Base-by-base conservation (phyloP, 2,888 invertebrate species). In the Netelia fuscicornis region DNA sequence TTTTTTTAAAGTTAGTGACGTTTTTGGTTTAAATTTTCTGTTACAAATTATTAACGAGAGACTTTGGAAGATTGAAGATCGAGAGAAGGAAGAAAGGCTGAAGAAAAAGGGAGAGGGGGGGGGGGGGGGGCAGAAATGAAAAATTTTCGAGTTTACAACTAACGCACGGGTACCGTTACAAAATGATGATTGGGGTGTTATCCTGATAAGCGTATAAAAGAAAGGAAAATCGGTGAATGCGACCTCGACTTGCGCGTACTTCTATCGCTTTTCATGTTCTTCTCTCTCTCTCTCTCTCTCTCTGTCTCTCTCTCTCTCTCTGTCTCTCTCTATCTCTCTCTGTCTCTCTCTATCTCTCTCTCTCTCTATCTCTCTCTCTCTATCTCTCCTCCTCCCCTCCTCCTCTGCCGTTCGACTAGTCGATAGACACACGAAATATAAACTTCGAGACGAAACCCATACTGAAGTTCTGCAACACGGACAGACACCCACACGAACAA, bases 171-270 rank as follows among this genome's bases (percentile, higher is more conserved):
- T 71, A 75, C 81, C 71, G 76, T 79, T 52, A 52, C 81, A 70
- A 84, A 84, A 88, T 87, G 78, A 89, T 89, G 86, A 87, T 88
- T 88, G 84, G 84, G 70, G 75, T 25, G 84, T 86, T 88, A 76
- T 72, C 42, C 60, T 60, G 42, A 60, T 52, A 42, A 62, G 48
- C 48, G 65, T 37, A 62, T 84, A 67, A 87, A 87, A 85, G 80
- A 74, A 67, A 67, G 25, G 60, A 62, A 60, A 62, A 67, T 44
- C 11, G 52, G 44, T n/a, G 37, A 17, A 37, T 42, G 20, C 37
- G 62, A 54, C 48, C 70, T 44, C 56, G 56, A 17, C 42, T 79
- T 54, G 70, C 37, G 74, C 56, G 65, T 44, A 37, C 65, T 74
- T 60, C 30, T 37, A 52, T 42, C 56, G 20, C 1, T 68, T 68